Base-by-base conservation (phyloP, 2,797 vertebrate genomes). In the Babyrousa celebensis region DNA sequence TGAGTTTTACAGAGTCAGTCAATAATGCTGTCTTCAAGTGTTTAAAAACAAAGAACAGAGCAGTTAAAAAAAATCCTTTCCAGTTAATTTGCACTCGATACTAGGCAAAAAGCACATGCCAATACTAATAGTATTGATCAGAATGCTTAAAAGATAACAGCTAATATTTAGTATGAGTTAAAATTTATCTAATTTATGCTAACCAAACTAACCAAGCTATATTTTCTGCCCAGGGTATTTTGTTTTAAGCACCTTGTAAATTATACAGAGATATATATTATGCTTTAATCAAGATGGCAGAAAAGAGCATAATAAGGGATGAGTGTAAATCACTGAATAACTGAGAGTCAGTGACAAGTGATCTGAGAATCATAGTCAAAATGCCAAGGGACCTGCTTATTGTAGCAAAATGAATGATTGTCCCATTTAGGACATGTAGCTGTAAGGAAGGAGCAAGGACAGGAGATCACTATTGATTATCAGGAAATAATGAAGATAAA, bases 21-120 rank as follows among this genome's bases (percentile, higher is more conserved):
- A 80, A 92, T 97, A 23, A 29, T 95, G 83, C 84, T 63, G 60
- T 58, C 6, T 79, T 96, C 85, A 89, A 85, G 79, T 89, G 32
- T 96, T 43, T 43, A 75, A 40, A 77, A 96, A 97, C 56, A 15
- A 95, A 95, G 48, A 93, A 95, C 84, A 97, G 77, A 95, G 74
- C 60, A 71, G 16, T 89, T 36, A 9, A 79, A 36, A 84, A 96
- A 95, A 92, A 65, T 16, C n/a, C 17, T 95, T 95, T 90, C 29
- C 27, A 23, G 1, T 85, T 96, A 87, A 79, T 89, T 89, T 75
- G 84, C 83, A 52, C 58, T 68, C 70, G 92, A 54, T 93, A 60
- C 56, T 1, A 6, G 54, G 72, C 27, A 95, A 95, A 92, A 85
- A 58, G n/a, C 29, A 23, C 52, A 71, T 95, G 75, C 14, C 94